phyloP scores from a whole-genome alignment of 2,888 invertebrate species.

The Ochlodes sylvanus region DNA sequence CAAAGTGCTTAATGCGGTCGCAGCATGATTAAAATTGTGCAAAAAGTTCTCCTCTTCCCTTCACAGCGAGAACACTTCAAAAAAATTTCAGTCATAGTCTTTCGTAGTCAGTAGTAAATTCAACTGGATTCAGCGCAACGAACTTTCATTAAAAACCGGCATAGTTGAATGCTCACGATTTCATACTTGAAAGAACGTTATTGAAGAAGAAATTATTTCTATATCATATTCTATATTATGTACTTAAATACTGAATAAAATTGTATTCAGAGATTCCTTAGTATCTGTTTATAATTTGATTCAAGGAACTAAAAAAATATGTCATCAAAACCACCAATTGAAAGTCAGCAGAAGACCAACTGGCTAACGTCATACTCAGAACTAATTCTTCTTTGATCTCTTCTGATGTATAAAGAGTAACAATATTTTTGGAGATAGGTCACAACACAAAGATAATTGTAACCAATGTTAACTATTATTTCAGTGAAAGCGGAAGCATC shows the following conservation, averaged over 20 bases:
- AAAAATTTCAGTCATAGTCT: constrained; percentile 16
- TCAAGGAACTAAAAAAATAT: too few species aligned
- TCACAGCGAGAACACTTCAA: constrained; percentile 19
- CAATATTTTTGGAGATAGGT: too few species aligned
- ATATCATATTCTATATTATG: neutral
- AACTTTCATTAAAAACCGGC: constrained; percentile 6
- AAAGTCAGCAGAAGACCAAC: too few species aligned
- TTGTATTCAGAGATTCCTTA: neutral
- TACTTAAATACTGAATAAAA: neutral
- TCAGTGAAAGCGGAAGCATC: constrained; percentile 2
- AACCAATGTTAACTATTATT: neutral
- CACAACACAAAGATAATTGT: neutral
- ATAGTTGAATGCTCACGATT: constrained; percentile 1
- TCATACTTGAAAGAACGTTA: constrained; percentile 5
- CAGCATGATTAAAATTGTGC: constrained; percentile 12
- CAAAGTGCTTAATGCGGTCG: constrained; percentile 8
- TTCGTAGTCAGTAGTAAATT: constrained; percentile 16
- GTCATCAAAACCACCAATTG: too few species aligned
- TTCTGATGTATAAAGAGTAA: too few species aligned
- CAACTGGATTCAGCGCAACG: constrained; percentile 19
- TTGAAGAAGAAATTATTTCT: neutral
- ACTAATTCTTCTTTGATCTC: too few species aligned
- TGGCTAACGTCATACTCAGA: too few species aligned
- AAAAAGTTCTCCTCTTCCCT: constrained; percentile 11
- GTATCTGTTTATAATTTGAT: too few species aligned